Evolutionary conservation across 2,797 vertebrate genomes (phyloP).

Genomic region (Carduelis carduelis): DNA sequence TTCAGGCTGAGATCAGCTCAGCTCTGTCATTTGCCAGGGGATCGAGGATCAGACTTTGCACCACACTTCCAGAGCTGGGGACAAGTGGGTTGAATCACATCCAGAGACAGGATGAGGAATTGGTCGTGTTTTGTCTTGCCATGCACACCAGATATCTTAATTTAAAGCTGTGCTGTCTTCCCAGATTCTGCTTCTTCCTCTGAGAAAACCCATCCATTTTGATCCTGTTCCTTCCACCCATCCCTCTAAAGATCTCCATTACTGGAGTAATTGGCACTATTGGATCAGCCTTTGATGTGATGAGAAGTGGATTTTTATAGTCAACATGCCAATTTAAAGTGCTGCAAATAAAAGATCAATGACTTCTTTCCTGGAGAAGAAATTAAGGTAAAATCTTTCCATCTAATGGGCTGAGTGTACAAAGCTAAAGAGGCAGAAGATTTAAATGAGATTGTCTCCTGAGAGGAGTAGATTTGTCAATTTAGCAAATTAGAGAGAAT

Average conservation of each 20-base stretch:
- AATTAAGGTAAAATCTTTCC: neutral
- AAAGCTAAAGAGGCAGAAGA: neutral
- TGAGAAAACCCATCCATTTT: neutral
- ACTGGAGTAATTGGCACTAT: neutral
- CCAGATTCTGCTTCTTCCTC: neutral
- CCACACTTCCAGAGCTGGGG: neutral
- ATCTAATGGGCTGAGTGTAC: fast-evolving
- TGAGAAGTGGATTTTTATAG: neutral
- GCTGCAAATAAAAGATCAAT: neutral
- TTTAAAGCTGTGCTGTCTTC: neutral
- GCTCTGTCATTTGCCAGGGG: neutral
- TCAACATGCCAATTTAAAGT: neutral
- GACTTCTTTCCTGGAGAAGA: neutral
- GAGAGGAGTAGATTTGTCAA: neutral
- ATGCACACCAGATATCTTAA: neutral
- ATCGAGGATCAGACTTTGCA: neutral
- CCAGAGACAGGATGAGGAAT: neutral
- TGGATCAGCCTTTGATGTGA: neutral
- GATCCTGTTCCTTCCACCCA: neutral
- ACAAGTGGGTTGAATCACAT: neutral
- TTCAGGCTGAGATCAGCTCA: neutral
- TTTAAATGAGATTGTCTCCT: neutral
- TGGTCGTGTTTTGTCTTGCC: neutral
- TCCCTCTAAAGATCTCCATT: neutral
- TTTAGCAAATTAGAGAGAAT: neutral